Base-by-base conservation (phyloP, 2,797 vertebrate genomes). In the Macrochelys suwanniensis region DNA sequence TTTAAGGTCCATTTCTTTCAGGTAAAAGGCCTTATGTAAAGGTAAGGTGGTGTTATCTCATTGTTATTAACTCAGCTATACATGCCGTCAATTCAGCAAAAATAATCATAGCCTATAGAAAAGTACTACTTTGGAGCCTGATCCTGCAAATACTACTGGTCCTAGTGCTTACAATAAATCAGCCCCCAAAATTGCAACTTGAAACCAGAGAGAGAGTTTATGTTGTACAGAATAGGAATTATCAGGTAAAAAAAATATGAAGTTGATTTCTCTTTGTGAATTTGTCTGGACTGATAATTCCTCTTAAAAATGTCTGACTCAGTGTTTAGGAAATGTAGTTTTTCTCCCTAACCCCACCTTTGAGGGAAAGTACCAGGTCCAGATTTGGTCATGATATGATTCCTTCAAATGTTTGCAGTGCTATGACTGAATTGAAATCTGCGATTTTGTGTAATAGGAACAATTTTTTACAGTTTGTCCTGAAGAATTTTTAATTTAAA, bases 181-280 rank as follows among this genome's bases (percentile, higher is more conserved):
- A 93, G 33, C 92, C 90, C 53, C 89, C 59, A 89, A 92, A 96
- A 85, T 2, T 91, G 74, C 84, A 95, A 92, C 90, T 85, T 92
- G 74, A 90, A 93, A 92, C 57, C 16, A 71, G 85, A 85, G 81
- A 93, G 84, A 47, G 45, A 71, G 87, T 93, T 31, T 94, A 71
- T 11, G 2, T 88, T 95, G n/a, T 89, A 65, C 83, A 82, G 88
- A 96, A 88, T 71, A 54, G 11, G 15, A 33, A 31, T 68, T 91
- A 92, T 78, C 93, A 95, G 89, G 92, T 96, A 59, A 89, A 97
- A 97, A 57, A 97, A 93, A 89, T 19, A 89, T 87, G 94, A 95
- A 95, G 76, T 86, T 91, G 65, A 87, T 94, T 92, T 93, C 93
- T 87, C n/a, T 97, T 94, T 95, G 91, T 78, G 25, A 49, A 4